phyloP scores from a whole-genome alignment of 2,888 invertebrate species.

The Thalpophila matura region DNA sequence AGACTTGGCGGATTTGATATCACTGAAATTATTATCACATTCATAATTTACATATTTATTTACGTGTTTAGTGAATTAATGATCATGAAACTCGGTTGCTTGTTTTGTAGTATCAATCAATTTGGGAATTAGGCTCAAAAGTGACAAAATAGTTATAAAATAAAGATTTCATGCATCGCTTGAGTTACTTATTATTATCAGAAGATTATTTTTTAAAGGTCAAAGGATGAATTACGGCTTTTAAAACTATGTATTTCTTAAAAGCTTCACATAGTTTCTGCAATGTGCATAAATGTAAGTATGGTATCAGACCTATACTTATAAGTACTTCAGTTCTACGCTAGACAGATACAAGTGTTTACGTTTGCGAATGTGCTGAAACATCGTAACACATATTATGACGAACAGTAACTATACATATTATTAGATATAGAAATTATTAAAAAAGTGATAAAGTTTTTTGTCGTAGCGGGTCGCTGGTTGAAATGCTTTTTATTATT shows the following conservation, averaged over 20 bases:
- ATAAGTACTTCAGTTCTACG: not conserved
- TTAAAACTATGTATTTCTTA: too few species aligned
- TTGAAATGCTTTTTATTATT: constrained; percentile 10
- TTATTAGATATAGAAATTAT: too few species aligned
- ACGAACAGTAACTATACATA: too few species aligned
- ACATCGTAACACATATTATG: too few species aligned
- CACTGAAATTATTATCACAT: not conserved
- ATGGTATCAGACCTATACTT: not conserved
- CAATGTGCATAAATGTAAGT: not conserved
- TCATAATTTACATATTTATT: not conserved
- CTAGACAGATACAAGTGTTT: constrained; percentile 13
- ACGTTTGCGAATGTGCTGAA: not conserved
- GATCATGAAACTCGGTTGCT: constrained; percentile 8
- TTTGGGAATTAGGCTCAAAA: not conserved
- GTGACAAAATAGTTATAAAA: not conserved
- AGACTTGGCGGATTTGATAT: too few species aligned
- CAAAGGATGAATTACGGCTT: not conserved
- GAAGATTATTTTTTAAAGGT: constrained; percentile 11
- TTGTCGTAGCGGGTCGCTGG: not conserved
- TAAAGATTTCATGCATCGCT: constrained; percentile 1
- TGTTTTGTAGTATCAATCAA: constrained; percentile 6
- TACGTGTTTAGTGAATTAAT: not conserved
- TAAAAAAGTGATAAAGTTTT: too few species aligned
- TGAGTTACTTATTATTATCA: not conserved
- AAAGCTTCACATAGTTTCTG: not conserved